Evolutionary conservation across 2,113 vertebrate species (phyloP).

Genomic region (Xyrauchen texanus): DNA sequence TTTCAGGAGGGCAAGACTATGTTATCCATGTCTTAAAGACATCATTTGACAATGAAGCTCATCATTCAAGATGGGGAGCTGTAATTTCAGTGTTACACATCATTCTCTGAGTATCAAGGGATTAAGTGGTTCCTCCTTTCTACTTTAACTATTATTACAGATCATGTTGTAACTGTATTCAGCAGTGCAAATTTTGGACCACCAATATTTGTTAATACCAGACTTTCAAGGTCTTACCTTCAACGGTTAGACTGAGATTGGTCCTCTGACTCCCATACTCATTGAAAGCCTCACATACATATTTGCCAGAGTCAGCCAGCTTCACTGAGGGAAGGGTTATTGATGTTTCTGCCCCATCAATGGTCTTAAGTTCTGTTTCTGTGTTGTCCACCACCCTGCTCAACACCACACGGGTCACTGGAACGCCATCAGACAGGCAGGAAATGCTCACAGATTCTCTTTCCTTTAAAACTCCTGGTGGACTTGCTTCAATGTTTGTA

Average conservation of each 20-base stretch:
- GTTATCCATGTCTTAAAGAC: too few species aligned
- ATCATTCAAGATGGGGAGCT: too few species aligned
- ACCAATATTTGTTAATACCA: too few species aligned
- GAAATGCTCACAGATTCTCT: constrained; percentile 63
- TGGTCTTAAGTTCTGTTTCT: constrained; percentile 58
- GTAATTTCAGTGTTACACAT: too few species aligned
- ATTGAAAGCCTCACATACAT: constrained; percentile 59
- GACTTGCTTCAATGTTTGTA: constrained; percentile 64
- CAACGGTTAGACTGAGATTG: constrained; percentile 36
- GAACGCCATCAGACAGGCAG: constrained; percentile 53
- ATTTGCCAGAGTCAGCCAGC: constrained; percentile 57
- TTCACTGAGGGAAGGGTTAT: constrained; percentile 46
- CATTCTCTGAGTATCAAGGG: too few species aligned
- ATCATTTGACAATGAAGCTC: too few species aligned
- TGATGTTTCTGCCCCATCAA: constrained; percentile 42
- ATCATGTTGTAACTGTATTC: too few species aligned
- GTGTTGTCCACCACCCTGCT: constrained; percentile 56
- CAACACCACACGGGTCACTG: constrained; percentile 64
- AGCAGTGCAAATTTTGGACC: too few species aligned
- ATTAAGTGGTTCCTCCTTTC: too few species aligned
- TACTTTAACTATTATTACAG: too few species aligned
- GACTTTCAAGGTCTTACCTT: constrained; percentile 35
- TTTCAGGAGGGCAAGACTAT: too few species aligned
- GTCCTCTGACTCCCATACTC: constrained; percentile 43
- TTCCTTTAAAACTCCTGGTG: constrained; percentile 63